These are phyloP conservation scores for Drosophila willistoni DNA, from an alignment of 1,140 invertebrate genomes.

Conservation along the genomic window DNA sequence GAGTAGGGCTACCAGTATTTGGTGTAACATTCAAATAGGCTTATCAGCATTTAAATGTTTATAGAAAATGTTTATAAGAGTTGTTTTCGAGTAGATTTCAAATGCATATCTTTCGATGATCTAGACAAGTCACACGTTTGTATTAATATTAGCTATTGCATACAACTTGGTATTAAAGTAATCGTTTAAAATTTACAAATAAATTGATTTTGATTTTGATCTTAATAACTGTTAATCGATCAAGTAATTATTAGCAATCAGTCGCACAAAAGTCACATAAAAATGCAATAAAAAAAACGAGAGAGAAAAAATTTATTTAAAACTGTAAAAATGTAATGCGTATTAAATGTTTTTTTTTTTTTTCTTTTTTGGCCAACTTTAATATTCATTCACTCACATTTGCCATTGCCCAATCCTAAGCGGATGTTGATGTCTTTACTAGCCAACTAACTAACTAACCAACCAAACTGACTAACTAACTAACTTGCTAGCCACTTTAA, in stretches of 20 bases:
- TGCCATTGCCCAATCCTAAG: conserved; percentile 46
- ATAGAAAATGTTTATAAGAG: too few species aligned
- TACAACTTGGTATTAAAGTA: conserved; percentile 39
- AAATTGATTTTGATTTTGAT: conserved; percentile 59
- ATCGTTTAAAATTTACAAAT: conserved; percentile 56
- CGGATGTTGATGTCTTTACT: conserved; percentile 30
- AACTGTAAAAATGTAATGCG: conserved; percentile 1
- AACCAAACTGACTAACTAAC: neutral
- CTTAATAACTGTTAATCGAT: conserved; percentile 67
- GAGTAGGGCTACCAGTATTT: too few species aligned
- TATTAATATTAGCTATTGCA: conserved; percentile 1
- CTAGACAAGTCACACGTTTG: conserved; percentile 25
- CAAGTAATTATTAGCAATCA: conserved; percentile 47
- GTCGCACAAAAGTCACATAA: conserved; percentile 9
- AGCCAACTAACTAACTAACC: conserved; percentile 27
- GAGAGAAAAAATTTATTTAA: neutral
- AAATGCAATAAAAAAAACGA: neutral
- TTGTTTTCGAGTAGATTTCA: too few species aligned
- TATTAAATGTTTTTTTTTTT: neutral
- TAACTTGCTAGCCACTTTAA: neutral
- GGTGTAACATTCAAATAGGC: too few species aligned
- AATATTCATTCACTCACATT: conserved; percentile 1
- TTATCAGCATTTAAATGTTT: too few species aligned
- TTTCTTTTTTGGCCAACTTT: conserved; percentile 6
- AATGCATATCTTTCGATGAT: neutral